Conservation (phyloP, 2,888 invertebrate genomes). For the Andrena bicolor region DNA sequence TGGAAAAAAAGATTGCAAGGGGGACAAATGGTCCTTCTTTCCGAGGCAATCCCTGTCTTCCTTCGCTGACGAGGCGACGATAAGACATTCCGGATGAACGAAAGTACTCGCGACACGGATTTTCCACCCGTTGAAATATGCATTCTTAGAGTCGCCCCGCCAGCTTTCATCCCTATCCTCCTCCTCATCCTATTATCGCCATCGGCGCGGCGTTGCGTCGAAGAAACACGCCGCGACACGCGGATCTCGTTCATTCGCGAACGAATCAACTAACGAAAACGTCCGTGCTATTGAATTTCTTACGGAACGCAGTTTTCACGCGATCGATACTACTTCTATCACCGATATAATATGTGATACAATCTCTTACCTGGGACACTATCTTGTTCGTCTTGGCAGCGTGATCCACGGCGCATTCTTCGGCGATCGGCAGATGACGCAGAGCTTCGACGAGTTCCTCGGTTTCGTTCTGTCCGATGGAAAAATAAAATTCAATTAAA, state of each 20-base stretch:
- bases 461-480: conserved; percentile 29
- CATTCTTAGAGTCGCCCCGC: conserved; percentile 27
- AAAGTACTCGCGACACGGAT: background rate
- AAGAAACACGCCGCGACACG: conserved; percentile 17
- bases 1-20: background rate
- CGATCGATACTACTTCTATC: background rate
- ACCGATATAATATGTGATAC: background rate
- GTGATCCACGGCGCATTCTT: conserved; percentile 18
- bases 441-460: conserved; percentile 46
- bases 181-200: conserved; percentile 41
- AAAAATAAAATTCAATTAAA: background rate
- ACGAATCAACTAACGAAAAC: background rate
- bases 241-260: background rate
- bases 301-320: no score
- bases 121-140: background rate
- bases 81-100: background rate
- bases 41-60: background rate
- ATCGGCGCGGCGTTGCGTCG: background rate
- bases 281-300: no score
- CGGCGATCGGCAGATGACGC: conserved; percentile 53
- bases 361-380: conserved; percentile 51
- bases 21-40: background rate
- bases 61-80: background rate
- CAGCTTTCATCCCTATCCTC: conserved; percentile 54
- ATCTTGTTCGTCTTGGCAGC: background rate